phyloP scores from a whole-genome alignment of 2,797 vertebrate genomes.

The Coluber constrictor region DNA sequence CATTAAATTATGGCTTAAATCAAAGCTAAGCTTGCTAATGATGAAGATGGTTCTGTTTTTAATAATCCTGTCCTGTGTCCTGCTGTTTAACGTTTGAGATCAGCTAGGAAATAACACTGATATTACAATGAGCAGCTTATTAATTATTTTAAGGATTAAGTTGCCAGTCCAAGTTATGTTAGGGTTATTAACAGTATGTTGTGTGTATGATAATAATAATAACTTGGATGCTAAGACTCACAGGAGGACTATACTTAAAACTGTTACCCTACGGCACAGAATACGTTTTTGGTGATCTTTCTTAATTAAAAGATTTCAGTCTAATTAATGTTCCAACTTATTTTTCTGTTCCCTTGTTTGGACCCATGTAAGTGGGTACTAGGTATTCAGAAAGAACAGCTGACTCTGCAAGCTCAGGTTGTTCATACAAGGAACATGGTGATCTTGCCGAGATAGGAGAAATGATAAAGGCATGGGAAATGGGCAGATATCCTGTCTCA shows the following conservation, averaged over 20 bases:
- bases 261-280: slow-evolving; percentile 15
- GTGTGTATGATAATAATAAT: slow-evolving; percentile 20
- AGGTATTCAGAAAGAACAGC: not conserved
- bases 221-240: not conserved
- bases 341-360: slow-evolving; percentile 17
- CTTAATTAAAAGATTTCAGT: slow-evolving; percentile 39
- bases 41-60: not conserved
- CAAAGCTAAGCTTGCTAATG: not conserved
- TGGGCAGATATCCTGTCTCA: not conserved
- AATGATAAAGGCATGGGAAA: not conserved
- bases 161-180: not conserved
- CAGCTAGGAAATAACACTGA: not conserved
- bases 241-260: slow-evolving; percentile 17
- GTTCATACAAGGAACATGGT: not conserved
- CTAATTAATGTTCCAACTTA: slow-evolving; percentile 4
- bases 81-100: not conserved
- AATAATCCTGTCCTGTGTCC: not conserved
- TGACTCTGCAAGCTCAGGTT: not conserved
- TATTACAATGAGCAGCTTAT: not conserved
- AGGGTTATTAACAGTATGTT: not conserved
- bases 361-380: not conserved
- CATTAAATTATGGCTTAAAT: not conserved
- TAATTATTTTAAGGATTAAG: slow-evolving; percentile 25
- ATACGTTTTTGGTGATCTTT: slow-evolving; percentile 14
- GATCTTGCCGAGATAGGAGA: not conserved